Conservation (phyloP, 2,113 vertebrate genomes). For the Cynoglossus semilaevis region DNA sequence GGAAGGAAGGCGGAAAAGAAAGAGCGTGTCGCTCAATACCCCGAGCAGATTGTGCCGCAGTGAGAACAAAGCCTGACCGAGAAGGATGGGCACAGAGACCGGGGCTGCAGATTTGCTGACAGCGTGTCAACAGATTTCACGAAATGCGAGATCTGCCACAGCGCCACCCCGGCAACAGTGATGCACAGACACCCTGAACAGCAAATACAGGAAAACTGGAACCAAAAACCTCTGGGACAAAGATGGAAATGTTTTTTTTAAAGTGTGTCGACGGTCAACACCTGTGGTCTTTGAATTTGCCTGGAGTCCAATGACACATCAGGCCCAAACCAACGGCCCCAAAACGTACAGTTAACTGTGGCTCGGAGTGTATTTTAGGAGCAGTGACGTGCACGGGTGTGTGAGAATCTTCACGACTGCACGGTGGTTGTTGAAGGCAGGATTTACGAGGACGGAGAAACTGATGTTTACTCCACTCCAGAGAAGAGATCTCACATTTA, state of each 20-base stretch:
- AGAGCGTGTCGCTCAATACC: conserved; percentile 15
- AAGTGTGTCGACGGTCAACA: too few relatives aligned
- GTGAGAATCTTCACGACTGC: conserved; percentile 6
- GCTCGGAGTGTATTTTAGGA: conserved; percentile 11
- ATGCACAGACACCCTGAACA: neutral
- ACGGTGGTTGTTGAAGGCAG: neutral
- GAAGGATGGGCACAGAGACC: neutral
- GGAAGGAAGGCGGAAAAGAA: neutral
- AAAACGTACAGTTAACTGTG: neutral
- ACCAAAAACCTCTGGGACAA: neutral
- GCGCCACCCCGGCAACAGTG: neutral
- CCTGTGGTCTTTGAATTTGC: neutral
- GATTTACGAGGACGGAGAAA: conserved; percentile 9
- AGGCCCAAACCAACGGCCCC: conserved; percentile 3
- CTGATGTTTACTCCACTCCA: neutral
- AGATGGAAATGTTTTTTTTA: too few relatives aligned
- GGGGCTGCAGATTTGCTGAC: neutral
- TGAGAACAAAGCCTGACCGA: neutral
- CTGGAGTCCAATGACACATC: conserved; percentile 2
- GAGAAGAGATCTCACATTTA: neutral
- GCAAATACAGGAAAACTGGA: neutral
- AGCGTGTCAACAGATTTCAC: neutral
- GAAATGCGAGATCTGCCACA: neutral
- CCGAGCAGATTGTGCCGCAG: conserved; percentile 25
- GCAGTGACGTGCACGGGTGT: neutral